Evolutionary conservation across 2,888 invertebrate genomes (phyloP), one percentile per base, ranked within the genome.

Genomic region (Leptinotarsa haldemani): DNA sequence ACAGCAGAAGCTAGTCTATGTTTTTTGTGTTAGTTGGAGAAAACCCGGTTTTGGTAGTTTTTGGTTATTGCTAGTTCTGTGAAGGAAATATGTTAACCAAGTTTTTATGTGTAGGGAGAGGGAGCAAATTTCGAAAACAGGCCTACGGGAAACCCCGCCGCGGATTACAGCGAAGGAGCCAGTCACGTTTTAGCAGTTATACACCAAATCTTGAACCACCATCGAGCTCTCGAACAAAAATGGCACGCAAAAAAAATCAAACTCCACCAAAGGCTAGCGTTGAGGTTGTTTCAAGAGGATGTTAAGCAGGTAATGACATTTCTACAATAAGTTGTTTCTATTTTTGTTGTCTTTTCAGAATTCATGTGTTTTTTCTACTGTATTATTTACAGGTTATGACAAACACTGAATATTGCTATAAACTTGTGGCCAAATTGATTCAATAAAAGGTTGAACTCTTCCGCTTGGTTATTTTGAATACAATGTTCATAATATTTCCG

Each of bases 171-270:
- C 77, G 97, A 95, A 81, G 98, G 98, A 53, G 97, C 98, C 69
- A 97, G 96, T 84, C 98, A 98, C 88, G 98, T 98, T 68, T 89
- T 98, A 78, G 97, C 97, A 68, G 97, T 98, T 65, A 97, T 98
- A 79, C 98, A 98, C 88, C 97, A 97, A 90, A 97, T 99, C 82
- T 90, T 98, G 73, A 97, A 97, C 70, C 97, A 98, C 85, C 98
- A 99, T 86, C 90, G 98, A 70, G 94, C 96, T 9, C 89, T 98
- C 56, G 98, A 98, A 87, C 96, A 97, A 79, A 92, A 96, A 77
- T 98, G 98, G 95, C 97, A 97, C 84, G 93, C 95, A 79, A 97
- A 97, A 82, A 94, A 98, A 88, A 95, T 98, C 80, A 96, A 97
- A 86, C 89, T 99, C 73, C 98, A 98, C 87, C 98, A 98, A 88